These are phyloP conservation scores for Ciconia stormi DNA, from an alignment of 2,113 vertebrate species.

Conservation along the genomic window DNA sequence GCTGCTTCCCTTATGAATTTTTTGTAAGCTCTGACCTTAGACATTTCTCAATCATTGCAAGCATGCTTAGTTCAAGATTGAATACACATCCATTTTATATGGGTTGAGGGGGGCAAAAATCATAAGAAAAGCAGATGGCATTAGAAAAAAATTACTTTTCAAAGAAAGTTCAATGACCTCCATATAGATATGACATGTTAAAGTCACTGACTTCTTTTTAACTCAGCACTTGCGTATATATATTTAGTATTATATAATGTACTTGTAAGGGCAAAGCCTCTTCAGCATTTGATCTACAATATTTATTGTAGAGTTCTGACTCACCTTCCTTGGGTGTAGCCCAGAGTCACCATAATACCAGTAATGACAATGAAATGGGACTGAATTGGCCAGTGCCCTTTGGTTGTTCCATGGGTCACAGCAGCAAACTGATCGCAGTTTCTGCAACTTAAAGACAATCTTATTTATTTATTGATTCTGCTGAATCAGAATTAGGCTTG, in stretches of 20 bases:
- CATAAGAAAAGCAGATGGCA: slow-evolving; percentile 64
- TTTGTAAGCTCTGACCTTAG: slow-evolving; percentile 73
- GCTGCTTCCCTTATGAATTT: slow-evolving; percentile 65
- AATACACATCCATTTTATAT: slow-evolving; percentile 66
- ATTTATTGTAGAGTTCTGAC: slow-evolving; percentile 50
- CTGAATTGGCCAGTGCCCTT: background rate
- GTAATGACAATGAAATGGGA: slow-evolving; percentile 25
- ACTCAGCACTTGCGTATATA: slow-evolving; percentile 42
- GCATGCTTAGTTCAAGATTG: slow-evolving; percentile 49
- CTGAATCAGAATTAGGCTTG: slow-evolving; percentile 14
- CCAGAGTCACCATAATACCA: slow-evolving; percentile 20
- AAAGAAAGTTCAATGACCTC: slow-evolving; percentile 70
- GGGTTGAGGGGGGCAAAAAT: slow-evolving; percentile 57
- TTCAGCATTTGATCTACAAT: background rate
- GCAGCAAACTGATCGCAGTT: background rate
- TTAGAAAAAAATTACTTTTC: slow-evolving; percentile 70
- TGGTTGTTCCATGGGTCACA: background rate
- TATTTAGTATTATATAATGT: slow-evolving; percentile 65
- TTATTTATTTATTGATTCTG: background rate
- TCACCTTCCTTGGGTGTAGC: slow-evolving; percentile 48
- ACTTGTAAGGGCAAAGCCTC: slow-evolving; percentile 63
- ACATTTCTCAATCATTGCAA: slow-evolving; percentile 68
- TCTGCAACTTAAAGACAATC: background rate
- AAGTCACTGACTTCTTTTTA: slow-evolving; percentile 70
- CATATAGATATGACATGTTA: slow-evolving; percentile 54